Percentiles rank a stretch among this genome's conserved stretches.
These are phyloP conservation scores for Geophilus truncorum DNA, from an alignment of 2,888 invertebrate species.

Conservation along the genomic window DNA sequence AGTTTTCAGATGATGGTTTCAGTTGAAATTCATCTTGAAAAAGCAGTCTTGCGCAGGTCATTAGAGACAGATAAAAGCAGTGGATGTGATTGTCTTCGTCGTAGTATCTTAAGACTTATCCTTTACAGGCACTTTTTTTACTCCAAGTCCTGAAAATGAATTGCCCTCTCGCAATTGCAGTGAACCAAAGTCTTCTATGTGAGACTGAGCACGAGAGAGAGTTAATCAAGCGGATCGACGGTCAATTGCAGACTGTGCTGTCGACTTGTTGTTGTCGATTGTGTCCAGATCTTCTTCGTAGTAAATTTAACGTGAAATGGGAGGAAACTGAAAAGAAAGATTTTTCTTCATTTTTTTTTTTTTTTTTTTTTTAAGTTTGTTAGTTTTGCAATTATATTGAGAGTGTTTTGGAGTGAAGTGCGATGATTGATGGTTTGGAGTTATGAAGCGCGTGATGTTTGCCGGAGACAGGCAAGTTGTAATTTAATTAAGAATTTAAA, in stretches of 20 bases:
- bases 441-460: no score
- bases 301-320: background rate
- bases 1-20: background rate
- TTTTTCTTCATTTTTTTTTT: background rate
- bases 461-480: no score
- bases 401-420: no score
- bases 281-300: background rate
- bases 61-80: slow-evolving; percentile 10
- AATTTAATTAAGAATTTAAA: no score
- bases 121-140: background rate
- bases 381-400: no score
- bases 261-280: slow-evolving; percentile 4
- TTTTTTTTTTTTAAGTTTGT: background rate
- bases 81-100: background rate
- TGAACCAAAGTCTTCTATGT: background rate
- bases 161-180: background rate
- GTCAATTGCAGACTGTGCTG: background rate
- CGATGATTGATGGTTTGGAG: no score
- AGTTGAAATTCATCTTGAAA: background rate
- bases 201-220: slow-evolving; percentile 2
- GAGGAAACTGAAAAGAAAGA: background rate
- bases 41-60: slow-evolving; percentile 10
- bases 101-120: background rate
- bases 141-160: background rate
- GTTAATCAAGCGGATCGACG: slow-evolving; percentile 4